phyloP scores from a whole-genome alignment of 2,797 vertebrate species.

The Mycteria americana region DNA sequence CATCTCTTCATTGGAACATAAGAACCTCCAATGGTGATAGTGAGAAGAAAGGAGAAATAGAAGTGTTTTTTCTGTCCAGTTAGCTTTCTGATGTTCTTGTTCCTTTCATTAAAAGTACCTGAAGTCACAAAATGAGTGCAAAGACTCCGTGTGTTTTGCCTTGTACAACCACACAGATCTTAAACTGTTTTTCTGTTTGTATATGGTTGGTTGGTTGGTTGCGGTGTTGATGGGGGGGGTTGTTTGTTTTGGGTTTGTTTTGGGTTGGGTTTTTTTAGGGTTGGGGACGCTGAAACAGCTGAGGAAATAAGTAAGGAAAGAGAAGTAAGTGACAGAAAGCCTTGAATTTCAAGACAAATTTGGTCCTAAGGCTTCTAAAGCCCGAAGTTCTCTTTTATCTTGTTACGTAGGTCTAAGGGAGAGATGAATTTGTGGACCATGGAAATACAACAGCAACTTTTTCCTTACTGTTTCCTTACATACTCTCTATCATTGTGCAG shows the following conservation, averaged over 20 bases:
- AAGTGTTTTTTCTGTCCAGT: background rate
- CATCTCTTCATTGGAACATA: background rate
- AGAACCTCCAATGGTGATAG: background rate
- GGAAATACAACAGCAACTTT: background rate
- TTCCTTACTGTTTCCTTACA: background rate
- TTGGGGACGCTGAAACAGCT: background rate
- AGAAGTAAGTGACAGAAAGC: background rate
- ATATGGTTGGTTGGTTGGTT: background rate
- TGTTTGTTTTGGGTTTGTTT: background rate
- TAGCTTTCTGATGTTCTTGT: background rate
- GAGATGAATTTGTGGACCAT: background rate
- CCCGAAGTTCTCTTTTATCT: background rate
- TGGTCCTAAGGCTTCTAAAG: background rate
- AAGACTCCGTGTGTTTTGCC: background rate
- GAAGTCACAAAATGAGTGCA: background rate
- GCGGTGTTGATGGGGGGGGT: too few relatives aligned
- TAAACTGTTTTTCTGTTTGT: background rate
- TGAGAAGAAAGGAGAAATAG: background rate
- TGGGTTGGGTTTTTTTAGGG: background rate
- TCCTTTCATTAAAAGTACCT: background rate
- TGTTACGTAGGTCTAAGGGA: background rate
- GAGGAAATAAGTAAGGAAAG: background rate
- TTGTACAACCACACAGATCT: background rate
- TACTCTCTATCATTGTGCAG: background rate
- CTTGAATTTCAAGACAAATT: background rate